Conservation (phyloP, 2,797 vertebrate species). For the Hipposideros larvatus region DNA sequence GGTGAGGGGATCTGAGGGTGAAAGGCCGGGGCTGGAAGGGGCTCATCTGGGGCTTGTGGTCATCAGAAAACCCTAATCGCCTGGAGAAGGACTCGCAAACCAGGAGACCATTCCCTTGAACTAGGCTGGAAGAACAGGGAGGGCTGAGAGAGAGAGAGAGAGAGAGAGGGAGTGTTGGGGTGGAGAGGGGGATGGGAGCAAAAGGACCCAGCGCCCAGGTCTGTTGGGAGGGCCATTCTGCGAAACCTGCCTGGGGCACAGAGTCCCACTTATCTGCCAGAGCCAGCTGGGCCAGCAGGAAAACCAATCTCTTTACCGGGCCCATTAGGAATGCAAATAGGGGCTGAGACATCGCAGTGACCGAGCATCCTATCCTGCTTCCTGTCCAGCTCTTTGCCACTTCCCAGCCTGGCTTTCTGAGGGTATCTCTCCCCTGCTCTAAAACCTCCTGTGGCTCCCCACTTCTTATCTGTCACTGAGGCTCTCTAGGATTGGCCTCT, state of each 20-base stretch:
- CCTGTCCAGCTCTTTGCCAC: background rate
- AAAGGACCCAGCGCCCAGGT: constrained; percentile 34
- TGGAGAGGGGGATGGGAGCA: constrained; percentile 31
- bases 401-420: background rate
- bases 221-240: constrained; percentile 24
- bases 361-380: background rate
- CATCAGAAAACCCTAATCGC: background rate
- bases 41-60: background rate
- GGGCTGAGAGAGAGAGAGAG: background rate
- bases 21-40: background rate
- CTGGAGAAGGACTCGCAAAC: background rate
- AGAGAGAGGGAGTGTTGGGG: background rate
- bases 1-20: background rate
- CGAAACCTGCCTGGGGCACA: constrained; percentile 59
- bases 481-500: background rate
- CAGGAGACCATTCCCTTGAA: background rate
- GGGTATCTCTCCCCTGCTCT: background rate
- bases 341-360: background rate
- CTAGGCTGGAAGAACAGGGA: background rate
- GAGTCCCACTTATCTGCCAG: constrained; percentile 67
- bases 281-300: constrained; percentile 66
- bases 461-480: background rate
- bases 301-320: constrained; percentile 30
- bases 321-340: constrained; percentile 70
- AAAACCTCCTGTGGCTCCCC: constrained; percentile 9